Evolutionary conservation across 2,888 invertebrate genomes (phyloP).

Genomic region (Tipula unca): DNA sequence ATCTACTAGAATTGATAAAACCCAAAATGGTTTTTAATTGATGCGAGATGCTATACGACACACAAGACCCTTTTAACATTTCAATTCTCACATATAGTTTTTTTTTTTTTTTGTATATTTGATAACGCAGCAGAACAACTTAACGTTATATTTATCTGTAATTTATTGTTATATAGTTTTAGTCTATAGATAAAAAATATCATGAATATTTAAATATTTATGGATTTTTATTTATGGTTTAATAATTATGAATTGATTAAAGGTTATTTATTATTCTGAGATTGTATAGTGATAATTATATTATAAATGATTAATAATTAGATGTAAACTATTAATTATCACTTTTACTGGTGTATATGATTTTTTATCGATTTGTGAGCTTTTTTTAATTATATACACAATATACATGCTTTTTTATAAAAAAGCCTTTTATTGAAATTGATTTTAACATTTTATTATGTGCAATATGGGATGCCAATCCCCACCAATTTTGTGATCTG

Average conservation of each 20-base stretch:
- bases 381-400: too few species aligned
- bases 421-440: too few species aligned
- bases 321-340: background rate
- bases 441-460: too few species aligned
- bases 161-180: background rate
- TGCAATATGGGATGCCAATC: too few species aligned
- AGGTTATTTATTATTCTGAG: background rate
- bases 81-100: background rate
- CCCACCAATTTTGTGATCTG: too few species aligned
- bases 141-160: background rate
- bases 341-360: background rate
- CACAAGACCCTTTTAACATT: background rate
- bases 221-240: background rate
- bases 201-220: background rate
- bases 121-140: background rate
- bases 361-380: too few species aligned
- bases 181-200: background rate
- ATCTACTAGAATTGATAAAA: background rate
- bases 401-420: too few species aligned
- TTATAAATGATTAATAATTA: background rate
- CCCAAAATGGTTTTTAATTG: background rate
- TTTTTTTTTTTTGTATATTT: background rate
- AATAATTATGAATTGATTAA: constrained; percentile 14
- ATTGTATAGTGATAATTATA: background rate
- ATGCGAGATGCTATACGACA: background rate